Base-by-base conservation (phyloP, 2,888 invertebrate species). In the Melinaea menophilus region DNA sequence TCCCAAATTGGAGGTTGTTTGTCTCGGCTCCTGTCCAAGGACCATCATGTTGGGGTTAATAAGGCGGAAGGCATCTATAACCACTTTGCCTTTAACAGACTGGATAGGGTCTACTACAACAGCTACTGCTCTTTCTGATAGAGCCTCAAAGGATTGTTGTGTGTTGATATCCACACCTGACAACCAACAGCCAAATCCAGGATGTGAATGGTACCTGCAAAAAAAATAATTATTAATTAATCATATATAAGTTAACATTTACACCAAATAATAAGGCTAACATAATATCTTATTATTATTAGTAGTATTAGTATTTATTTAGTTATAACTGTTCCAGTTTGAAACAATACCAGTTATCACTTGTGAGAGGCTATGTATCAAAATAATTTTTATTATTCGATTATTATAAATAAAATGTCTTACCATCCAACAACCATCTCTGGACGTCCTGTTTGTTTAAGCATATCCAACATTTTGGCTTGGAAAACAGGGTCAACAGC, bases 11-110 rank as follows among this genome's bases (percentile, higher is more conserved):
- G 99, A 99, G 7, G 99, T 99, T 0, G 99, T 99, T 86, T 99
- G 99, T 62, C 99, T 92, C 0, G 99, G 99, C 82, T 99, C 99
- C 86, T 99, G 99, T 2, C 98, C 99, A 48, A 99, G 92, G 5
- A 99, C 99, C 95, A 99, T 96, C 96, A 98, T 98, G 82, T 99
- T 99, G 11, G 99, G 99, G 90, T 99, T 99, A 79, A 99, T 99
- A 71, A 99, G 93, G 75, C 99, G 95, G 92, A 99, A 99, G 69
- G 99, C 99, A 92, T 99, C 99, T 78, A 99, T 99, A n/a, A 99
- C 99, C 56, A 99, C 98, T 93, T 99, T 96, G 75, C 99, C 99
- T 91, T 99, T 99, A 3, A 99, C 99, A 62, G 98, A 98, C 82
- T 99, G 99, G 79, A 99, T 99, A 11, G 99, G 99, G 90, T 99